Percentiles rank a stretch among this genome's conserved stretches.
These are phyloP conservation scores for Pantherophis vulpinus DNA, from an alignment of 2,797 vertebrate genomes.

Conservation along the genomic window DNA sequence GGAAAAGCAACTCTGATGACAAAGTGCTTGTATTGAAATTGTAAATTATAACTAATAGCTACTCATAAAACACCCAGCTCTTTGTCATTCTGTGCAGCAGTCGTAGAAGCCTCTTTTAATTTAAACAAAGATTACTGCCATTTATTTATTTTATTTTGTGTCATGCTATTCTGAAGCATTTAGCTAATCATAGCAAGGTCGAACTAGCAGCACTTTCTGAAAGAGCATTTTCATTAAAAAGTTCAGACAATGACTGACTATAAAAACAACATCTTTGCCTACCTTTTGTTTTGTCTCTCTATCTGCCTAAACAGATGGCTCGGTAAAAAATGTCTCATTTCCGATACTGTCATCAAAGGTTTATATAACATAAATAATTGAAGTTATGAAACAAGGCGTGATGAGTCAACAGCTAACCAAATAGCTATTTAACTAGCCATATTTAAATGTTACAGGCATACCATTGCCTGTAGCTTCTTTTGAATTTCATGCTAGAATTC, in stretches of 20 bases:
- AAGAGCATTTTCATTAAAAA: conserved; percentile 3
- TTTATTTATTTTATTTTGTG: conserved; percentile 14
- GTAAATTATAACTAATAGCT: conserved; percentile 30
- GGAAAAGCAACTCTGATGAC: conserved; percentile 1
- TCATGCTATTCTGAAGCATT: conserved; percentile 1
- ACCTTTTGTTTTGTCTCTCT: neutral
- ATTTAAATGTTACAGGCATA: neutral
- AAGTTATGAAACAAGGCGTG: conserved; percentile 13
- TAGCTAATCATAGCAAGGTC: conserved; percentile 17
- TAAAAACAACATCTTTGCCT: conserved; percentile 1
- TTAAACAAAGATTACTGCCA: neutral
- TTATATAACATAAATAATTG: conserved; percentile 5
- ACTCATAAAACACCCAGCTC: neutral
- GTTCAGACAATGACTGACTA: conserved; percentile 7
- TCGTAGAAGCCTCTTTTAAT: conserved; percentile 31
- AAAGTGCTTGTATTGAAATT: conserved; percentile 27
- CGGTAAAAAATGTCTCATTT: neutral
- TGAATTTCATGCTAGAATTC: neutral
- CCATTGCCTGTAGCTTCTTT: neutral
- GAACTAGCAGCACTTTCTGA: conserved; percentile 17
- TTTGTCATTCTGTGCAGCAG: conserved; percentile 6
- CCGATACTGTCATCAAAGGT: neutral
- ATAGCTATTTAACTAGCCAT: neutral
- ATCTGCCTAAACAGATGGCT: neutral
- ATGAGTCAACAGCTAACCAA: neutral